phyloP scores from a whole-genome alignment of 2,888 invertebrate genomes.

The Laspeyria flexula region DNA sequence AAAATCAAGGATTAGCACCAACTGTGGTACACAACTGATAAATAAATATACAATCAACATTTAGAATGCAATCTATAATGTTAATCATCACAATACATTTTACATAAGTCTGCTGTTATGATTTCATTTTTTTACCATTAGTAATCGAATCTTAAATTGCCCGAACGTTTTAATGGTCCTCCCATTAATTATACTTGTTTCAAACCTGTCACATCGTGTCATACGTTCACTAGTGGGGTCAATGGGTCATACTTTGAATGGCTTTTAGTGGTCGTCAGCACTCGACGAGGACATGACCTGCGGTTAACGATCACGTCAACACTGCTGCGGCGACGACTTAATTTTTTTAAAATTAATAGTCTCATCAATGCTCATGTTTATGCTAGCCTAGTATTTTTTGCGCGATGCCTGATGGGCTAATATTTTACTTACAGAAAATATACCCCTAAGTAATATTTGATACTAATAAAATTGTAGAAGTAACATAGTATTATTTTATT shows the following conservation, averaged over 20 bases:
- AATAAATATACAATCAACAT: neutral
- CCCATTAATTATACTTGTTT: constrained; percentile 20
- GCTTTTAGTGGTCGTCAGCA: constrained; percentile 37
- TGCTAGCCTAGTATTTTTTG: constrained; percentile 15
- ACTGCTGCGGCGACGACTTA: constrained; percentile 24
- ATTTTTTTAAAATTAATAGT: constrained; percentile 12
- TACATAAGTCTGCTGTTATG: no score
- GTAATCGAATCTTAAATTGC: no score
- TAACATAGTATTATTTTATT: no score
- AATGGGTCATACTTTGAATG: constrained; percentile 25
- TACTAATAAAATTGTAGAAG: neutral
- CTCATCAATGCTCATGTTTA: neutral
- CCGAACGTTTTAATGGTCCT: constrained; percentile 9
- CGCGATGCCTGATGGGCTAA: neutral
- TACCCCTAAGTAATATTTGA: neutral
- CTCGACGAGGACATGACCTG: constrained; percentile 27
- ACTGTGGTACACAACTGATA: no score
- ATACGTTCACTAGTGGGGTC: constrained; percentile 12
- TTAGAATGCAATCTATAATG: no score
- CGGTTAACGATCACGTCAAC: constrained; percentile 22
- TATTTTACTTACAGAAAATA: neutral
- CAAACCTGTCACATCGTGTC: constrained; percentile 14
- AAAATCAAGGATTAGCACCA: neutral
- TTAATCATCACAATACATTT: no score
- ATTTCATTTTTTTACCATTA: no score